Conservation (phyloP, 2,113 vertebrate species). For the Xenus cinereus region DNA sequence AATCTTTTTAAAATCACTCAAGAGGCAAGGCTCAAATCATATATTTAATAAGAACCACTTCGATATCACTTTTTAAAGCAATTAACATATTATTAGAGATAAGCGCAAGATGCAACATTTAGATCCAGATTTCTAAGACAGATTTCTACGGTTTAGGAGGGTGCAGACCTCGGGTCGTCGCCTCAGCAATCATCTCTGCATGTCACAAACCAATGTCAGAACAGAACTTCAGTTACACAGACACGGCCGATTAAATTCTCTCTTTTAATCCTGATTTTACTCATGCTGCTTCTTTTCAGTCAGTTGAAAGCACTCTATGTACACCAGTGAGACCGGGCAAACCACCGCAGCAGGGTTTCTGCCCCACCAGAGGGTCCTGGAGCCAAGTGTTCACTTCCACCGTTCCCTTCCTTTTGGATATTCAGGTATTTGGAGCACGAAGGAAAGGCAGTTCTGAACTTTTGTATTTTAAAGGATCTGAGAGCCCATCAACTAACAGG, state of each 20-base stretch:
- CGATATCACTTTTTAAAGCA: constrained; percentile 51
- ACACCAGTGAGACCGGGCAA: background rate
- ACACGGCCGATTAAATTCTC: background rate
- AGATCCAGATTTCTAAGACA: constrained; percentile 22
- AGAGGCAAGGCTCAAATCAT: constrained; percentile 58
- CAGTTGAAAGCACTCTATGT: background rate
- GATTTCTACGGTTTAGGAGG: background rate
- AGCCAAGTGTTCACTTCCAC: background rate
- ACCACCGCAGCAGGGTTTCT: background rate
- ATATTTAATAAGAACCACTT: constrained; percentile 67
- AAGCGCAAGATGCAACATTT: constrained; percentile 48
- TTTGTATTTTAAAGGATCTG: background rate
- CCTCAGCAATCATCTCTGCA: background rate
- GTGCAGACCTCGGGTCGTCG: background rate
- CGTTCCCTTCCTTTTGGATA: background rate
- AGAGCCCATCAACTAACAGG: background rate
- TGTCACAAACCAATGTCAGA: background rate
- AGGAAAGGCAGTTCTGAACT: background rate
- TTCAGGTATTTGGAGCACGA: background rate
- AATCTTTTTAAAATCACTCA: constrained; percentile 50
- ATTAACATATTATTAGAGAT: constrained; percentile 64
- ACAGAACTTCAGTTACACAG: background rate
- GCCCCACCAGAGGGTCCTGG: background rate
- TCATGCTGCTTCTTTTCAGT: background rate
- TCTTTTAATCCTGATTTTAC: background rate